These are phyloP conservation scores for Tachystola acroxantha DNA, from an alignment of 2,888 invertebrate species.

Conservation along the genomic window DNA sequence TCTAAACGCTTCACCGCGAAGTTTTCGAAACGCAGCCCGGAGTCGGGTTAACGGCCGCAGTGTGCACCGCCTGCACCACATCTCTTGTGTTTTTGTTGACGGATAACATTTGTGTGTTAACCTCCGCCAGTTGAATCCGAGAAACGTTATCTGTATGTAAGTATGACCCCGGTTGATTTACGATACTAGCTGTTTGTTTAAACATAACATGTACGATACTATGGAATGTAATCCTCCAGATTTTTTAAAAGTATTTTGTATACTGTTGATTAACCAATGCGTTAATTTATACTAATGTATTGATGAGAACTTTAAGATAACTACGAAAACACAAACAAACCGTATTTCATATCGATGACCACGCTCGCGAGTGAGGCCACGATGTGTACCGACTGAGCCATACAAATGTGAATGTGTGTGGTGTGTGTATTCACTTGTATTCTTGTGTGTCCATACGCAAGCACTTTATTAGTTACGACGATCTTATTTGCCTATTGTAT, in stretches of 20 bases:
- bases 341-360: conserved; percentile 25
- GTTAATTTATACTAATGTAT: conserved; percentile 5
- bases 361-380: conserved; percentile 28
- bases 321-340: conserved; percentile 25
- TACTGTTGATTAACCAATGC: conserved; percentile 37
- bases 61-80: conserved; percentile 67
- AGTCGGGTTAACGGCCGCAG: conserved; percentile 74
- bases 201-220: conserved; percentile 16
- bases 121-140: conserved; percentile 50
- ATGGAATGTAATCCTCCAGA: background rate
- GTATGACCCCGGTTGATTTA: conserved; percentile 73
- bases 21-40: conserved; percentile 74
- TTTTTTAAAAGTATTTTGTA: no score
- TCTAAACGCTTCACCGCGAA: conserved; percentile 70
- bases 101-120: conserved; percentile 67
- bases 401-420: conserved; percentile 27
- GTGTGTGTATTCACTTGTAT: conserved; percentile 14
- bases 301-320: conserved; percentile 19
- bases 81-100: conserved; percentile 74
- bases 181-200: conserved; percentile 55
- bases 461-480: conserved; percentile 21
- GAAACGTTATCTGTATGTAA: conserved; percentile 75
- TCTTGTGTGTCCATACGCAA: conserved; percentile 18
- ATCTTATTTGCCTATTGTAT: conserved; percentile 13
- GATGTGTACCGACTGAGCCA: conserved; percentile 21